phyloP scores from a whole-genome alignment of 2,113 vertebrate genomes.

The Laticauda laticaudata region DNA sequence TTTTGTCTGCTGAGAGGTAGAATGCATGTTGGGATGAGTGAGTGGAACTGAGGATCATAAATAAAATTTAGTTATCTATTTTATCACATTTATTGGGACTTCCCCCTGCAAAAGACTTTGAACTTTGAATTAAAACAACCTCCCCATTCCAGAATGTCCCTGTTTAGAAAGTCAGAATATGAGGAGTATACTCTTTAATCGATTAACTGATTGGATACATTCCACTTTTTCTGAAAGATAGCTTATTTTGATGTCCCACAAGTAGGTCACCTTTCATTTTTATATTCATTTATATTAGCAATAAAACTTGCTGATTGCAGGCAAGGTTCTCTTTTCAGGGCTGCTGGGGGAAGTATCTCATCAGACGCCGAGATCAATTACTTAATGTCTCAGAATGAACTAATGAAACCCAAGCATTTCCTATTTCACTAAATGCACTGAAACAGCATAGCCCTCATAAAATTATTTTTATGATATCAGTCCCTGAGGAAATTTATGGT shows the following conservation, averaged over 20 bases:
- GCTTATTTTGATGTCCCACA: not conserved
- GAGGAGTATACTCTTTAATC: not conserved
- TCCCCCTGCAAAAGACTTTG: not conserved
- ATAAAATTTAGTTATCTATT: not conserved
- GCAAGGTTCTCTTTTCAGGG: not conserved
- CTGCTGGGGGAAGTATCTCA: not conserved
- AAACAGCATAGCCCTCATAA: not conserved
- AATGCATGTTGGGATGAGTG: not conserved
- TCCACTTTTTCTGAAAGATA: not conserved
- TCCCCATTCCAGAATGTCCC: not conserved
- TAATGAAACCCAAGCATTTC: not conserved
- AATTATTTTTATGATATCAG: not conserved
- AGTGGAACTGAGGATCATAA: not conserved
- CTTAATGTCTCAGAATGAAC: not conserved
- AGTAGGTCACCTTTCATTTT: not conserved
- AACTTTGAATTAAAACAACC: not conserved
- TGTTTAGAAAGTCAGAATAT: not conserved
- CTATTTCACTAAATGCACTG: not conserved
- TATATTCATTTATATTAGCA: not conserved
- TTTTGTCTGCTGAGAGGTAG: not conserved
- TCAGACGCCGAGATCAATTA: not conserved
- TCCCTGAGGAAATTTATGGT: slow-evolving; percentile 1
- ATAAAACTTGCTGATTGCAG: not conserved
- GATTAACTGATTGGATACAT: not conserved
- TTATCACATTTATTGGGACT: not conserved